Base-by-base conservation (phyloP, 2,888 invertebrate species). In the Artemia sp. region DNA sequence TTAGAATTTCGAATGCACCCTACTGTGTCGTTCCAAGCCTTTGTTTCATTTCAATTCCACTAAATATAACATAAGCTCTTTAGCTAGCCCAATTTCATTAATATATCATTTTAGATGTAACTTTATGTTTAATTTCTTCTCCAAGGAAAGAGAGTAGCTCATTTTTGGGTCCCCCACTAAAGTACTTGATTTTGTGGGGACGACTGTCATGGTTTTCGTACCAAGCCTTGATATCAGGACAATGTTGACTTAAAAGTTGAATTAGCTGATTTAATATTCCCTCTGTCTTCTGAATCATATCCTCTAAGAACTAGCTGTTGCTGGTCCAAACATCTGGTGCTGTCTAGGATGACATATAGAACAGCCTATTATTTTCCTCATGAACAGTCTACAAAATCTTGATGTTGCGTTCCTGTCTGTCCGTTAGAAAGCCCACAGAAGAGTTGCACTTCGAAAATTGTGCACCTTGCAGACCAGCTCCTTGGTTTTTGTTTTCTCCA, bases 1-100 rank as follows among this genome's bases (percentile, higher is more conserved):
- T 8, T 50, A 12, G 50, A 1, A 66, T 50, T 24, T 8, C 8
- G 38, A n/a, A 67, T 12, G 50, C 14, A 67, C 8, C 12, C 67
- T 14, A n/a, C 67, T n/a, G n/a, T 8, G 19, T 50, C 5, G 19
- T 19, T n/a, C 14, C 38, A 38, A 24, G 12, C 66, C 66, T 11
- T 24, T 66, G 11, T 66, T 66, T 38, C 11, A 66, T 66, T 66
- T 66, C 11, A 11, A 24, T n/a, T 66, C n/a, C 24, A 66, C 66
- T 12, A 12, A 12, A 50, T 24, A 24, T 11, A 66, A 50, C 11
- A 66, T 50, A 24, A 24, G 19, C 7, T 12, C 66, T 12, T 38
- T n/a, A 38, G 66, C 8, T 11, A 38, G 24, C 11, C 66, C 11
- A 12, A 12, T 7, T 66, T n/a, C 66, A 6, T 66, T 24, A 11